Base-by-base conservation (phyloP, 2,888 invertebrate species). In the Dendrolimus pini region DNA sequence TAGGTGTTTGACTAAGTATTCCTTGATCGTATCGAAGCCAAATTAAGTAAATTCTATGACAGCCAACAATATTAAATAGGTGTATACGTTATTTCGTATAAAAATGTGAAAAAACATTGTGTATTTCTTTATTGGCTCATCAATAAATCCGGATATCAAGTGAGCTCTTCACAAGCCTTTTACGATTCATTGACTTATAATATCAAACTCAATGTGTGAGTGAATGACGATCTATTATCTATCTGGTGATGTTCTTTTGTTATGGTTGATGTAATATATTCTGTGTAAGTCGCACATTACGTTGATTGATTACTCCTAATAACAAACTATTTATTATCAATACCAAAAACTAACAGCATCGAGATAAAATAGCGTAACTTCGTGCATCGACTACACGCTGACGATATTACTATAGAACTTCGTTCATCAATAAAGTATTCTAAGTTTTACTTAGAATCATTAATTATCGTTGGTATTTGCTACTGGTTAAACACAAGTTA, bases 251-350 rank as follows among this genome's bases (percentile, higher is more conserved):
- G 69, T 64, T 65, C 68, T 65, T 67, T 70, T 74, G 71, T 70
- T 65, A 59, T 60, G 55, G 14, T 54, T 30, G 54, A 58, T 58
- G 71, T 71, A 72, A 72, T 72, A 75, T 70, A 60, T 65, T 59
- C 64, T 65, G 67, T 66, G 69, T 72, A 72, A 72, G 69, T 72
- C 71, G 71, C 72, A 72, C 67, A 70, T 70, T 61, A 62, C 57
- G 59, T 60, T 75, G 76, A 77, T 77, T 71, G 76, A 77, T 77
- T 54, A 62, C 68, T 63, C 56, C 54, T 47, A 47, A 47, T 12
- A 47, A 47, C 47, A 12, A 9, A 2, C 12, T 47, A 47, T 30
- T 30, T 30, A 30, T 30, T 30, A 30, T 30, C 30, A 30, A 30
- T 30, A 30, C 30, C 30, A 30, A 30, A 30, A 30, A 30, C 30